Evolutionary conservation across 2,797 vertebrate genomes (phyloP), one percentile per base, ranked within the genome.

Genomic region (Cirrhinus mrigala): DNA sequence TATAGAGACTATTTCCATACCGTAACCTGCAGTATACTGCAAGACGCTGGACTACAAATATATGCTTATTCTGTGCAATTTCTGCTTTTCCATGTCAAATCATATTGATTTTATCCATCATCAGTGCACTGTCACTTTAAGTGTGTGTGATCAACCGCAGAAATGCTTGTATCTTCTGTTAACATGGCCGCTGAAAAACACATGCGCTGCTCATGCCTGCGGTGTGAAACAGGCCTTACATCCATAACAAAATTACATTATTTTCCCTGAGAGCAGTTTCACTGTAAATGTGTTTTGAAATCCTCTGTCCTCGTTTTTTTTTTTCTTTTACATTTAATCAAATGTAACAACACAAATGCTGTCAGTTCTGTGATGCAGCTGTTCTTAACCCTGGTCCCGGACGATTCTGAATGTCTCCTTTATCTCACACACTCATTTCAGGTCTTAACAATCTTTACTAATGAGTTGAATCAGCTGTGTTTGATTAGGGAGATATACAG

Each of bases 91-190:
- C 27, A 16, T 20, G 29, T 68, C 33, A 69, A 6, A 40, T 40
- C 66, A 20, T 22, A 68, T 4, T 69, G 33, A 40, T 69, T 37
- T 37, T 18, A 18, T 20, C 27, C 29, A 33, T 33, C 62, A 8
- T 68, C 29, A 20, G 27, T 68, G 64, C 64, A 68, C 64, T 37
- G 64, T 68, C 64, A 68, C 64, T 68, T 68, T 68, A 68, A 62
- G 24, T 62, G 24, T 62, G 60, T 62, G 60, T 54, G 6, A 68
- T 33, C 62, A 16, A 10, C 58, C 24, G n/a, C n/a, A n/a, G 16
- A 16, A 6, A 52, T 52, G 50, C 50, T 27, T 27, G 4, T 7
- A 33, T 69, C 16, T 62, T 27, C n/a, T 62, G n/a, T 62, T 3
- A 27, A 62, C 12, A n/a, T 1, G 4, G 3, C 10, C 1, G 3